Evolutionary conservation across 1,140 invertebrate species (phyloP), one percentile per base, ranked within the genome.

Genomic region (Adoxophyes honmai): DNA sequence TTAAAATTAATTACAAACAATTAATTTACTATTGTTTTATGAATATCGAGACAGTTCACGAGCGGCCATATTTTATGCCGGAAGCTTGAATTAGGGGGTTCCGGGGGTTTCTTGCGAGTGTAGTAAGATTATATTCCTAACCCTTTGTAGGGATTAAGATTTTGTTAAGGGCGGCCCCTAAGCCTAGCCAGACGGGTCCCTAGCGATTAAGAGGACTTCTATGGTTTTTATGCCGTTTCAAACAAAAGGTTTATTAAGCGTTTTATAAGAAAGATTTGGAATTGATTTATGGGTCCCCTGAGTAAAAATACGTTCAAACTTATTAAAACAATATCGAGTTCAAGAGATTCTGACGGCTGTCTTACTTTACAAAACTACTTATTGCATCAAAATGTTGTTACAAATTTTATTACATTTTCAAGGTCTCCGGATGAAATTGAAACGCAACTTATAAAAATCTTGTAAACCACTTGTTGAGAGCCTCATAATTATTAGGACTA

Each of bases 131-230:
- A 88, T 86, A 85, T 84, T 82, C 73, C 67, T 88, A 88, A 88
- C 82, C 85, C 85, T 88, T 88, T 88, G 81, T 85, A 75, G 75
- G 77, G 81, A 88, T 86, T 88, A 86, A 88, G 85, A 88, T 88
- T 86, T 83, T 85, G 82, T 86, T 88, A 85, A 87, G 84, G 84
- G 84, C 70, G 60, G 60, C 62, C 62, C 67, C 55, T 74, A 66
- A 78, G 73, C 73, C 70, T 62, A 56, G 65, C 71, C 75, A 78
- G 74, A 81, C 80, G 74, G 73, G 71, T 59, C 64, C 64, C 67
- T 57, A 55, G 36, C 61, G 65, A 61, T 64, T 64, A 59, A 67
- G 52, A 65, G 55, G 66, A 77, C 73, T 84, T 76, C 70, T 83
- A 86, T 77, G 80, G 76, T 82, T 86, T 83, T 83, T 81, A 82